Conservation (phyloP, 2,797 vertebrate species). For the Siniperca scherzeri region DNA sequence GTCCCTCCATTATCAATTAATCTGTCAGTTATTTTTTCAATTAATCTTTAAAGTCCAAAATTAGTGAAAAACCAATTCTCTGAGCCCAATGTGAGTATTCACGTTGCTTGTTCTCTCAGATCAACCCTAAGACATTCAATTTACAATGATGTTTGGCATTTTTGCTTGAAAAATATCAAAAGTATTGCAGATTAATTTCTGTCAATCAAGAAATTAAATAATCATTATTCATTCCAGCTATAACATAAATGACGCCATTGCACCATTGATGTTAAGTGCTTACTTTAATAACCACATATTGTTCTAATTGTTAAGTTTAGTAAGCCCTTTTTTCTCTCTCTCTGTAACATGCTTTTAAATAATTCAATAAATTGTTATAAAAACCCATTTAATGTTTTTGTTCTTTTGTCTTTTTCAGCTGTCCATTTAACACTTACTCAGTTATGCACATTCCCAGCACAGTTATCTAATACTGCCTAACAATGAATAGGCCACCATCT, state of each 20-base stretch:
- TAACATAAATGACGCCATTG: not conserved
- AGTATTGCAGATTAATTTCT: not conserved
- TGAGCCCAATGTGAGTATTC: not conserved
- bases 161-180: not conserved
- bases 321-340: not conserved
- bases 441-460: not conserved
- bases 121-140: not conserved
- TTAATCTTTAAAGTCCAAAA: not conserved
- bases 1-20: not conserved
- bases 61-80: not conserved
- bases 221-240: not conserved
- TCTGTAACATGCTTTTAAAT: not conserved
- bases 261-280: not conserved
- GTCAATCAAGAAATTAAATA: not conserved
- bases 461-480: not conserved
- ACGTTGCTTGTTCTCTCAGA: not conserved
- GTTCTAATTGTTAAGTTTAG: not conserved
- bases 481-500: not conserved
- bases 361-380: not conserved
- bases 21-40: not conserved
- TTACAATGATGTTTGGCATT: not conserved
- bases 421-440: not conserved
- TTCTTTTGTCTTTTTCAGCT: not conserved
- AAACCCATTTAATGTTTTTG: not conserved
- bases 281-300: not conserved